Percentiles rank a stretch among this genome's conserved stretches.
Conservation (phyloP, 2,888 invertebrate species). For the Eilema sororculum region DNA sequence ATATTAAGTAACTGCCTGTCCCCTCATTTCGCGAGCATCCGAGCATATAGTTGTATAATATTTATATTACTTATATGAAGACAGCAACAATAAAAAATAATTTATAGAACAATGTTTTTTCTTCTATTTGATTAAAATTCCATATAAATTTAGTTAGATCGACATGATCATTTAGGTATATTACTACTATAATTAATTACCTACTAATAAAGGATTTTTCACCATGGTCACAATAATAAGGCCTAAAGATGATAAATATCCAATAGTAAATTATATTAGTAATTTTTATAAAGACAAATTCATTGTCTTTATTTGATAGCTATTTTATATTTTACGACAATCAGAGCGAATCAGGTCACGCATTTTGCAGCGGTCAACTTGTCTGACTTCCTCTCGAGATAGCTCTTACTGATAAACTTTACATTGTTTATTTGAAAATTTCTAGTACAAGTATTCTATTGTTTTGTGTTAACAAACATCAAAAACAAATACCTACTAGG, state of each 20-base stretch:
- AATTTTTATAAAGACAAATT: background rate
- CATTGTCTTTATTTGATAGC: background rate
- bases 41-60: background rate
- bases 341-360: background rate
- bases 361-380: constrained; percentile 2
- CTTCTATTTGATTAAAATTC: no score
- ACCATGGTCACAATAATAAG: background rate
- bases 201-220: background rate
- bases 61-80: background rate
- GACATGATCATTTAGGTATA: no score
- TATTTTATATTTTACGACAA: background rate
- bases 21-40: background rate
- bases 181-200: no score
- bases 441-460: background rate
- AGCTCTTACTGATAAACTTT: constrained; percentile 4
- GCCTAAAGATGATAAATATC: background rate
- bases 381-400: constrained; percentile 4
- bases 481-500: background rate
- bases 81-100: background rate
- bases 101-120: background rate
- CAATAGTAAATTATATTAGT: background rate
- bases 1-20: background rate
- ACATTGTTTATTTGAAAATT: background rate
- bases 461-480: background rate
- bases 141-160: no score